These are phyloP conservation scores for Cydia fagiglandana DNA, from an alignment of 1,140 invertebrate species.

Conservation along the genomic window DNA sequence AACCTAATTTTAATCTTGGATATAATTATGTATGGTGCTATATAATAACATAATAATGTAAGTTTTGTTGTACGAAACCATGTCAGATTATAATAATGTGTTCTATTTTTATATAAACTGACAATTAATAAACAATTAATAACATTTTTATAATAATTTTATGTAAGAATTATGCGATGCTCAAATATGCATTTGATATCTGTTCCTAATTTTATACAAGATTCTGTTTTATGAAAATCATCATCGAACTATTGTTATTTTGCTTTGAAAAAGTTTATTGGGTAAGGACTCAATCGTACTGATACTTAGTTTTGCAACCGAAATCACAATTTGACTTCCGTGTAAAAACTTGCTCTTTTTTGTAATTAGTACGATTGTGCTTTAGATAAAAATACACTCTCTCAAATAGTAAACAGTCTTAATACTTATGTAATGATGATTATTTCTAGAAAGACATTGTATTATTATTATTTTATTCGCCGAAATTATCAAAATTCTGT, in stretches of 20 bases:
- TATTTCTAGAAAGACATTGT: background rate
- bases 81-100: conserved; percentile 16
- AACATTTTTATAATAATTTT: conserved; percentile 6
- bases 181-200: conserved; percentile 14
- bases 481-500: background rate
- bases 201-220: conserved; percentile 11
- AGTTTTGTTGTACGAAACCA: conserved; percentile 5
- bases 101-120: conserved; percentile 3
- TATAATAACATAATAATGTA: conserved; percentile 16
- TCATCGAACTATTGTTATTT: background rate
- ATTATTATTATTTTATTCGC: background rate
- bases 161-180: conserved; percentile 12
- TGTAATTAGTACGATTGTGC: too few relatives aligned
- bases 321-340: too few relatives aligned
- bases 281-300: too few relatives aligned
- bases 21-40: conserved; percentile 23
- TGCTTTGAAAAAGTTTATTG: too few relatives aligned
- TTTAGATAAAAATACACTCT: too few relatives aligned
- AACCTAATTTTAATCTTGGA: conserved; percentile 29
- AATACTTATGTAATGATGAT: background rate
- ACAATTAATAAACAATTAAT: background rate
- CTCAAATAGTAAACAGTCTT: too few relatives aligned
- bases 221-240: background rate
- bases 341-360: too few relatives aligned
- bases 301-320: background rate